Conservation (phyloP, 2,888 invertebrate species). For the Augiades crinisus region DNA sequence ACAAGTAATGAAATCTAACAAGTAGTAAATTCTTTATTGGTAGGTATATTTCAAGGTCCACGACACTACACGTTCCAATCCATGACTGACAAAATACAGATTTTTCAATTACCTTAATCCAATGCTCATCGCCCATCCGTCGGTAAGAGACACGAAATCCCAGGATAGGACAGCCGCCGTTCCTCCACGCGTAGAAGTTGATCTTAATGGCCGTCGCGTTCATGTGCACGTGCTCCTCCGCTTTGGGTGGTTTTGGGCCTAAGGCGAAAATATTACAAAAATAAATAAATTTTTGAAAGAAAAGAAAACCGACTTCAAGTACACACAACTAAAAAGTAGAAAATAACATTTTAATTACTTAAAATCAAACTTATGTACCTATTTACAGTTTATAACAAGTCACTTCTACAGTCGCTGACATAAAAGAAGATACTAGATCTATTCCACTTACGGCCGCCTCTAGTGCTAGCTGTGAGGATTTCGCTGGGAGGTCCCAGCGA, state of each 20-base stretch:
- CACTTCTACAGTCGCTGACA: too few species aligned
- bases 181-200: constrained; percentile 89
- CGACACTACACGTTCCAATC: too few species aligned
- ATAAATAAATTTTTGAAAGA: not conserved
- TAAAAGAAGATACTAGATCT: too few species aligned
- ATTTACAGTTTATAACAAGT: too few species aligned
- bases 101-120: constrained; percentile 60
- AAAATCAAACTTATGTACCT: too few species aligned
- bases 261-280: not conserved
- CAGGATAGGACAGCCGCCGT: constrained; percentile 89
- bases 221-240: constrained; percentile 86
- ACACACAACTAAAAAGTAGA: too few species aligned
- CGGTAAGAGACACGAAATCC: constrained; percentile 87
- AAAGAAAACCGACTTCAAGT: not conserved
- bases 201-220: constrained; percentile 90
- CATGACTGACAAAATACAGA: too few species aligned
- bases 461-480: constrained; percentile 85
- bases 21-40: too few species aligned
- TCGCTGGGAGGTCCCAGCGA: constrained; percentile 87
- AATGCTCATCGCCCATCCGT: constrained; percentile 76
- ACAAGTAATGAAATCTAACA: too few species aligned
- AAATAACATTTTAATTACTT: too few species aligned
- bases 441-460: constrained; percentile 83
- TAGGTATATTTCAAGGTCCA: too few species aligned
- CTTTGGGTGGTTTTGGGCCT: constrained; percentile 87